phyloP scores from a whole-genome alignment of 2,113 vertebrate species.

The Etheostoma spectabile region DNA sequence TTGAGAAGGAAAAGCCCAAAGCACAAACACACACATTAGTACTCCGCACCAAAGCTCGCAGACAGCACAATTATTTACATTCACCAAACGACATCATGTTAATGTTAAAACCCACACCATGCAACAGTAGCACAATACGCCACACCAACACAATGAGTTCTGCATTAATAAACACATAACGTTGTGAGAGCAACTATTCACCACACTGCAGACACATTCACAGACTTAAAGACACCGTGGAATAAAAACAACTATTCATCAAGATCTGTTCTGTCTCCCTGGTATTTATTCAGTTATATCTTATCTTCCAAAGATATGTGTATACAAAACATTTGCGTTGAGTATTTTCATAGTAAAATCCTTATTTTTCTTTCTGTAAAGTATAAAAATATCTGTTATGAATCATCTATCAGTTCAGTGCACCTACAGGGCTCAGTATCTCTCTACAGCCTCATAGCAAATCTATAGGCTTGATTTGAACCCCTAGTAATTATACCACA shows the following conservation, averaged over 20 bases:
- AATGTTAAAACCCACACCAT: constrained; percentile 70
- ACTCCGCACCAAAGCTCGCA: not conserved
- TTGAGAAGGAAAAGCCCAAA: not conserved
- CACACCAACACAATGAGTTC: constrained; percentile 49
- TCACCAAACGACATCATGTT: constrained; percentile 39
- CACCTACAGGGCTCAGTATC: not conserved
- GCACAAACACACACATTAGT: constrained; percentile 8
- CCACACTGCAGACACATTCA: constrained; percentile 44
- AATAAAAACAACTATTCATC: not conserved
- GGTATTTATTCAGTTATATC: not conserved
- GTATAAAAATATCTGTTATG: not conserved
- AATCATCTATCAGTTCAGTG: not conserved
- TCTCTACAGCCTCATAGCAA: not conserved
- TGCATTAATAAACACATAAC: constrained; percentile 49
- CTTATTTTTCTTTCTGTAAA: not conserved
- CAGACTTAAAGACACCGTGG: not conserved
- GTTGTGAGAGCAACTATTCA: constrained; percentile 13
- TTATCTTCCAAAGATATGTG: not conserved
- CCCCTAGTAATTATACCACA: not conserved
- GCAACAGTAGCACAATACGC: constrained; percentile 59
- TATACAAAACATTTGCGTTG: not conserved
- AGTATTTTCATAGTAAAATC: not conserved
- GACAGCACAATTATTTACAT: not conserved
- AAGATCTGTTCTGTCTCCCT: not conserved
- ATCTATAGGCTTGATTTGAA: not conserved